A percentile compares a stretch with the other conserved stretches of the same genome.
Conservation (phyloP, 2,113 vertebrate species). For the Meriones unguiculatus region DNA sequence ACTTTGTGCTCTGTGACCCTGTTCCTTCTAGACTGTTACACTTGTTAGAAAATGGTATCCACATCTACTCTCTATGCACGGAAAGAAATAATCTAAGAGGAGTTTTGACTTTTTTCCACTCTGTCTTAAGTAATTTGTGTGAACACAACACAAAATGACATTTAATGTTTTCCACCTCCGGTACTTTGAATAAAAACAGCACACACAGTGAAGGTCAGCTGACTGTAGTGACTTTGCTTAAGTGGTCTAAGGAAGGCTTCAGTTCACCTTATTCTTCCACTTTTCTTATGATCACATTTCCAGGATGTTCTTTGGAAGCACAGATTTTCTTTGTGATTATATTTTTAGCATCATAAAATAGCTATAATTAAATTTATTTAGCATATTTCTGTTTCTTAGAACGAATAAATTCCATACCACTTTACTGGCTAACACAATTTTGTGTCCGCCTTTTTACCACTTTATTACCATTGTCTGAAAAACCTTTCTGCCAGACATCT, state of each 20-base stretch:
- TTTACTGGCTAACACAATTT: not conserved
- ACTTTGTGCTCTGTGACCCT: not conserved
- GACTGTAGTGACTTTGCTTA: too few species aligned
- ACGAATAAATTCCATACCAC: not conserved
- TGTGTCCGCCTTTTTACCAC: not conserved
- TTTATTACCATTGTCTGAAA: not conserved
- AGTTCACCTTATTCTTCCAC: not conserved
- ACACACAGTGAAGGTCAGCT: rapidly evolving
- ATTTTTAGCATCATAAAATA: not conserved
- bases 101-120: not conserved
- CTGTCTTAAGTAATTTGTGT: not conserved
- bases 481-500: not conserved
- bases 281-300: not conserved
- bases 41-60: not conserved
- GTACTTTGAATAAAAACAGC: not conserved
- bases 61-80: not conserved
- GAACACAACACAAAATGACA: not conserved
- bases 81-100: not conserved
- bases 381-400: too few species aligned
- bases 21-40: not conserved
- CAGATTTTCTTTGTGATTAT: not conserved
- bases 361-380: not conserved
- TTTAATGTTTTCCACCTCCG: not conserved
- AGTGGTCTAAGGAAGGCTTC: not conserved
- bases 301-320: not conserved